phyloP scores from a whole-genome alignment of 1,140 invertebrate genomes.

The Pararge aegeria region DNA sequence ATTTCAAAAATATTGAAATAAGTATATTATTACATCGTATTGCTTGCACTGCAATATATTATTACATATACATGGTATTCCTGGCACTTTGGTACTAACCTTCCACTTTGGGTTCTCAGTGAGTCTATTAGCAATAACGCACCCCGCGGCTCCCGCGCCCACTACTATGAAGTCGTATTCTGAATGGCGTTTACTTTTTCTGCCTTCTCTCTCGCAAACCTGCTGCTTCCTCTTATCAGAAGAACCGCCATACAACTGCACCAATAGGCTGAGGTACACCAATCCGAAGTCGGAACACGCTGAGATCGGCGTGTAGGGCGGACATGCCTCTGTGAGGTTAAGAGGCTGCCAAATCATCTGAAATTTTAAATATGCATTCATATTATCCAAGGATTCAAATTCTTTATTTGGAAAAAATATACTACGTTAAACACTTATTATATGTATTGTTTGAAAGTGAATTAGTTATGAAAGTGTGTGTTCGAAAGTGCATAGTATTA shows the following conservation, averaged over 20 bases:
- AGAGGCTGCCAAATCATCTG: constrained; percentile 40
- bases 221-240: constrained; percentile 14
- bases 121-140: constrained; percentile 4
- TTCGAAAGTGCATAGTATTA: too few relatives aligned
- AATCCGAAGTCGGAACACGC: constrained; percentile 38
- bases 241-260: constrained; percentile 35
- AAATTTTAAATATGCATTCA: too few relatives aligned
- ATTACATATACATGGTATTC: too few relatives aligned
- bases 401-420: too few relatives aligned
- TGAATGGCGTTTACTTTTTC: background rate
- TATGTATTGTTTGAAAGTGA: too few relatives aligned
- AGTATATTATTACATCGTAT: too few relatives aligned
- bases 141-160: background rate
- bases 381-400: too few relatives aligned
- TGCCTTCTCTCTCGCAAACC: background rate
- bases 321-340: constrained; percentile 37
- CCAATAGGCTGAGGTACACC: constrained; percentile 39
- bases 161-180: constrained; percentile 8
- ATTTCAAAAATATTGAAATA: too few relatives aligned
- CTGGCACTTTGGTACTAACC: background rate
- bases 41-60: too few relatives aligned
- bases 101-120: constrained; percentile 6
- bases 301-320: constrained; percentile 24
- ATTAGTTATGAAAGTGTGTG: too few relatives aligned
- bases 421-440: too few relatives aligned